These are phyloP conservation scores for Zaprionus ornatus DNA, from an alignment of 1,140 invertebrate genomes.

Conservation along the genomic window DNA sequence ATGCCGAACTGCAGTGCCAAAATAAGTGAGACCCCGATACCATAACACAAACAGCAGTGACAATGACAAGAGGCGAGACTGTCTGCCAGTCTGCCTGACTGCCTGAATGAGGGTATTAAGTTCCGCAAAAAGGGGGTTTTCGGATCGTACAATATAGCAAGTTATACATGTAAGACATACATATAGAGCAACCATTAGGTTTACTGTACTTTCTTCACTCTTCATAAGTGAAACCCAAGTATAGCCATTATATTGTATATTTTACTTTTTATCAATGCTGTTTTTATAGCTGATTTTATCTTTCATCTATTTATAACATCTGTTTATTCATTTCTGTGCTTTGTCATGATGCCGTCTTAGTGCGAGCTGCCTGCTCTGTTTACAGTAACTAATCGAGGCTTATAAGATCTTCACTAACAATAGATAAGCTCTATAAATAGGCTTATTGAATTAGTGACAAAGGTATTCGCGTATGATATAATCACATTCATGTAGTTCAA, in stretches of 20 bases:
- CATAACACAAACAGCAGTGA: not conserved
- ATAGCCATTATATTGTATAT: too few species aligned
- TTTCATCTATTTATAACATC: not conserved
- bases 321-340: not conserved
- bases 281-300: not conserved
- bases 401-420: not conserved
- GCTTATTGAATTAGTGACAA: not conserved
- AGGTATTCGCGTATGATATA: not conserved
- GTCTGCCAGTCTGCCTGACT: not conserved
- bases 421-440: not conserved
- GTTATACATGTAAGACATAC: not conserved
- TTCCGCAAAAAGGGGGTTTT: slow-evolving; percentile 1
- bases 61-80: not conserved
- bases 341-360: too few species aligned
- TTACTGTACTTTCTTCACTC: not conserved
- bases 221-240: not conserved
- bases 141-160: not conserved
- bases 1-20: slow-evolving; percentile 5
- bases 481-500: not conserved
- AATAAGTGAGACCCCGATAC: not conserved
- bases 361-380: not conserved
- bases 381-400: not conserved
- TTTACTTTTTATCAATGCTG: not conserved
- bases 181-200: not conserved
- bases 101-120: not conserved